Base-by-base conservation (phyloP, 2,797 vertebrate genomes). In the Alfaro cultratus region DNA sequence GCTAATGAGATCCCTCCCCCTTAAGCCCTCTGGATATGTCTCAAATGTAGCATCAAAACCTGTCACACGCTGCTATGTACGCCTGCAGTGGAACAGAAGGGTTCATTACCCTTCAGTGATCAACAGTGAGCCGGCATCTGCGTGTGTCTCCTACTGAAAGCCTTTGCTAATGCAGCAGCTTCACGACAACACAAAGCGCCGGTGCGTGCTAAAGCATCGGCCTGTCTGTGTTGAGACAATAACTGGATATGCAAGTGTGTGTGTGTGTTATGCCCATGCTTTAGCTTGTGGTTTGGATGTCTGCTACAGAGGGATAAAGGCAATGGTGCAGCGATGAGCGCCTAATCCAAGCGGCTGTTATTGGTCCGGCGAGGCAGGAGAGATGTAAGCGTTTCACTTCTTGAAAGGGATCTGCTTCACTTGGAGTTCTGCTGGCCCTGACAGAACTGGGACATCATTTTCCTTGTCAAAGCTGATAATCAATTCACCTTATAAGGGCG, bases 391-490 rank as follows among this genome's bases (percentile, higher is more conserved):
- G 78, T 94, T 94, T 94, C 92, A 93, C 92, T 94, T 94, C 91
- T 95, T 94, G 90, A 95, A 95, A 94, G 84, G 86, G 81, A 94
- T 95, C 91, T 93, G 95, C 90, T 90, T 95, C 91, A 93, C 86
- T 87, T 85, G 94, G 92, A 95, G 91, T 90, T 87, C 92, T 74
- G 90, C 91, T 93, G 92, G 87, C 84, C 90, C 75, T 96, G 95
- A 96, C 95, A 95, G 93, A 96, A 96, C 94, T 96, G 90, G 95
- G 95, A 93, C 95, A 90, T 93, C 91, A 91, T 94, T 96, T 90
- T 93, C 85, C 93, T 93, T 92, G 94, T 96, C 94, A 96, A 91
- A 93, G 91, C 80, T 93, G 93, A 95, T 95, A 93, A 96, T 95
- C 93, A 92, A 96, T 94, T 95, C 92, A 87, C 91, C 87, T 87